Evolutionary conservation across 37 sponge, comb jelly and placozoan genomes (phyloP).

Genomic region (Chondrilla cf. caribensis): DNA sequence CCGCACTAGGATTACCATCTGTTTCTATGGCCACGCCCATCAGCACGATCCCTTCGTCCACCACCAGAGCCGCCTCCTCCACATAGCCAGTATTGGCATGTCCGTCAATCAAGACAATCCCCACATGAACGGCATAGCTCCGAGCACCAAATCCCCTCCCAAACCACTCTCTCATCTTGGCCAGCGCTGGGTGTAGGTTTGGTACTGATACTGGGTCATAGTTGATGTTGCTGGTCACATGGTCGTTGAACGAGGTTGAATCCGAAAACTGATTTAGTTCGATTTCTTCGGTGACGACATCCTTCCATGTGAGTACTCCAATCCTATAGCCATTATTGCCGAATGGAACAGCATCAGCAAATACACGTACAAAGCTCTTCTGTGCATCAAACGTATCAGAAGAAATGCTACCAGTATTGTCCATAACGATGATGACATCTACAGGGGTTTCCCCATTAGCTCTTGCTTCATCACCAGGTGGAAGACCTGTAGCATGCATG

Average conservation of each 20-base stretch:
- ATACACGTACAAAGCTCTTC: not conserved
- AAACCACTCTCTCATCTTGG: not conserved
- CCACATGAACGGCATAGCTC: slow-evolving; percentile 1
- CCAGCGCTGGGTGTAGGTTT: not conserved
- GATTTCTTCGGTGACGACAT: no score
- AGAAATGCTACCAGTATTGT: not conserved
- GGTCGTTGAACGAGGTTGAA: not conserved
- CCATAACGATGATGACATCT: not conserved
- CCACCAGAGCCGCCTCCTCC: not conserved
- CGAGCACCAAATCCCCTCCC: not conserved
- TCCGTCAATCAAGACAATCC: not conserved
- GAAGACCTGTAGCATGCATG: not conserved
- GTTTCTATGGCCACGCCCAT: no score
- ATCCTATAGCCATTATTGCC: not conserved
- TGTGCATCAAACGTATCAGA: not conserved
- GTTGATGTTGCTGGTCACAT: not conserved
- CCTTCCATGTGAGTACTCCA: not conserved
- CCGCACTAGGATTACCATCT: no score
- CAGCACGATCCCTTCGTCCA: not conserved
- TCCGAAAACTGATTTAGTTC: not conserved
- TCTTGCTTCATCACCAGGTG: not conserved
- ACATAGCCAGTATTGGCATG: not conserved
- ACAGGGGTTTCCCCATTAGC: not conserved
- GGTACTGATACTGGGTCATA: not conserved
- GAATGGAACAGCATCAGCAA: not conserved